These are phyloP conservation scores for Hydrolagus affinis DNA, from an alignment of 2,113 vertebrate genomes.

Conservation along the genomic window DNA sequence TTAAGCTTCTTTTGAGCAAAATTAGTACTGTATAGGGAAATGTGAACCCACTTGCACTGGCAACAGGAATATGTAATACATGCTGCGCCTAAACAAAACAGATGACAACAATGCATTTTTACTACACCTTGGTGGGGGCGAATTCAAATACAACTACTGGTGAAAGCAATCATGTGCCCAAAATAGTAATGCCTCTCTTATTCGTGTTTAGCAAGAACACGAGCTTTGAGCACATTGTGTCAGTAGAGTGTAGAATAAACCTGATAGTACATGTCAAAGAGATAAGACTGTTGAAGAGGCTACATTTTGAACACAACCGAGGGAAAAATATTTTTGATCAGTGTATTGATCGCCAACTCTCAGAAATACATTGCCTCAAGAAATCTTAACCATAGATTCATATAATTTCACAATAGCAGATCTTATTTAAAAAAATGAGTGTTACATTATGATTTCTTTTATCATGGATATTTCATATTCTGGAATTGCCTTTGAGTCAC, in stretches of 20 bases:
- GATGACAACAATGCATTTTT: neutral
- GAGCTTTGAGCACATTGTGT: neutral
- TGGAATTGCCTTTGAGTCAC: neutral
- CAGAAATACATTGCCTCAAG: neutral
- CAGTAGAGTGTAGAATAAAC: neutral
- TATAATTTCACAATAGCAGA: neutral
- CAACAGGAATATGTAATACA: neutral
- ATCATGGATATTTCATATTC: slow-evolving; percentile 13
- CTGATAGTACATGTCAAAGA: neutral
- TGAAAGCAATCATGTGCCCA: neutral
- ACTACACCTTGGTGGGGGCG: neutral
- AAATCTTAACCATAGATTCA: neutral
- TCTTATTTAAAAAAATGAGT: neutral
- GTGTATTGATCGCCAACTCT: neutral
- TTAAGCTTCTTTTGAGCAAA: neutral
- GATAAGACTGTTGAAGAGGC: neutral
- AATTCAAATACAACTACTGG: neutral
- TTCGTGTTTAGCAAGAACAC: neutral
- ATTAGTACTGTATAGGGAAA: neutral
- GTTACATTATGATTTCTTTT: neutral
- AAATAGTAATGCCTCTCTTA: neutral
- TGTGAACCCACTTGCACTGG: neutral
- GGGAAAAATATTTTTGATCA: neutral
- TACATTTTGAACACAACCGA: neutral
- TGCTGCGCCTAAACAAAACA: neutral